Evolutionary conservation across 30 jellyfish, hydroid and myxozoan genomes (phyloP).

Genomic region (Aurelia aurita complex sp. Pacific): DNA sequence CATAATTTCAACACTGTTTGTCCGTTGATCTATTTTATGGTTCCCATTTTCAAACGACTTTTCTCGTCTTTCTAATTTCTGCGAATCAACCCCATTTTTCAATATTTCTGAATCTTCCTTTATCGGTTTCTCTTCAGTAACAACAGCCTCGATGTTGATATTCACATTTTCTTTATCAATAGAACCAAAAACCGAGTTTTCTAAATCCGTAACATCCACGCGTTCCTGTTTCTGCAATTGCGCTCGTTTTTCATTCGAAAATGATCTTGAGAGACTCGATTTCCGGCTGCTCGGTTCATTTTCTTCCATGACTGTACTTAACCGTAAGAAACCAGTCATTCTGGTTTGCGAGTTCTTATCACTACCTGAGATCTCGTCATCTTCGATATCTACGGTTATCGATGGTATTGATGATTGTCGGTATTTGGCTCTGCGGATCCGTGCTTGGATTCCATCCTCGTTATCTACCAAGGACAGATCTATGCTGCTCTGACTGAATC

Average conservation of each 20-base stretch:
- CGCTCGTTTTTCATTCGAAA: constrained; percentile 20
- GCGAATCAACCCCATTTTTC: too few relatives aligned
- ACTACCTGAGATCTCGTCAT: constrained; percentile 15
- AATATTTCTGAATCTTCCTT: too few relatives aligned
- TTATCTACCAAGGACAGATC: constrained; percentile 50
- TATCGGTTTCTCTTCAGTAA: background rate
- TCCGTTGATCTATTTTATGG: too few relatives aligned
- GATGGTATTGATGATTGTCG: constrained; percentile 44
- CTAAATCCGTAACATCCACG: constrained; percentile 13
- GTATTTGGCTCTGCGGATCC: constrained; percentile 37
- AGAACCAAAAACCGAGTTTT: constrained; percentile 7
- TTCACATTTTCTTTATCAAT: background rate
- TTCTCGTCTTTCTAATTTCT: too few relatives aligned
- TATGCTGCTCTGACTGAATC: constrained; percentile 79
- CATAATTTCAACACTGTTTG: too few relatives aligned
- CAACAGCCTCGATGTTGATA: background rate
- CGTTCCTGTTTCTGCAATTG: constrained; percentile 41
- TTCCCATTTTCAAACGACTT: too few relatives aligned
- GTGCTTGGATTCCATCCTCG: constrained; percentile 25
- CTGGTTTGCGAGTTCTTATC: constrained; percentile 42
- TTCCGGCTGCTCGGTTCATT: constrained; percentile 55
- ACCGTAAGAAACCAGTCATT: constrained; percentile 16
- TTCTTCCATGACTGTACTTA: constrained; percentile 76
- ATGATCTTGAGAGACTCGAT: constrained; percentile 44
- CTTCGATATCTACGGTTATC: constrained; percentile 41